Conservation (phyloP, 1,140 invertebrate genomes). For the Onthophagus taurus region DNA sequence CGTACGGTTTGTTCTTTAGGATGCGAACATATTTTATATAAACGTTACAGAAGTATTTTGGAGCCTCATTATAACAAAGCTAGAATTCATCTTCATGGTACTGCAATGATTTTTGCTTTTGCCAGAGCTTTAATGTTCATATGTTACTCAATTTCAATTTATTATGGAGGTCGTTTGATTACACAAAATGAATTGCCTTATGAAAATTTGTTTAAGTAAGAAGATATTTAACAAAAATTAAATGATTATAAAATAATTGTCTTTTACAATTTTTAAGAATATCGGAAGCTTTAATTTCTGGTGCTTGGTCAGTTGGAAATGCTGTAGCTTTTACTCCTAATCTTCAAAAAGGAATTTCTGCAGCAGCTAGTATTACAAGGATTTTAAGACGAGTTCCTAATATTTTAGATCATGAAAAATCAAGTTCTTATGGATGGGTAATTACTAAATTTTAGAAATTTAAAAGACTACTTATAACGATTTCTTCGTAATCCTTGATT, state of each 20-base stretch:
- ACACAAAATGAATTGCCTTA: slow-evolving; percentile 52
- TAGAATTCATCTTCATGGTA: slow-evolving; percentile 50
- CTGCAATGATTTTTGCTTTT: slow-evolving; percentile 64
- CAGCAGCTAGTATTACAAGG: slow-evolving; percentile 63
- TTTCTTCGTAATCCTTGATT: not conserved
- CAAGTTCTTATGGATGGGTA: slow-evolving; percentile 36
- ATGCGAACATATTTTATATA: slow-evolving; percentile 52
- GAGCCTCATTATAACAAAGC: slow-evolving; percentile 39
- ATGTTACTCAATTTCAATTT: slow-evolving; percentile 66
- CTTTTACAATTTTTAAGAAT: slow-evolving; percentile 46
- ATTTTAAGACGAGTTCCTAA: slow-evolving; percentile 50
- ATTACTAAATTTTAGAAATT: slow-evolving; percentile 14
- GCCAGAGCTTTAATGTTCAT: slow-evolving; percentile 67
- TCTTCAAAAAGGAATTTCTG: slow-evolving; percentile 72
- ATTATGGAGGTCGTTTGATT: slow-evolving; percentile 68
- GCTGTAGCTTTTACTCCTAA: slow-evolving; percentile 82
- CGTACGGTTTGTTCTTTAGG: slow-evolving; percentile 63
- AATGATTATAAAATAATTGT: not conserved
- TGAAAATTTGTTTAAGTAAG: slow-evolving; percentile 67
- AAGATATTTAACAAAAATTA: slow-evolving; percentile 6
- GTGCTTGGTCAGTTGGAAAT: slow-evolving; percentile 73
- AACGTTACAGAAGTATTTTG: slow-evolving; percentile 47
- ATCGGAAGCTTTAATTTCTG: slow-evolving; percentile 65
- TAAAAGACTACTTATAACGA: not conserved
- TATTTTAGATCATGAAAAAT: slow-evolving; percentile 31